Percentiles rank a stretch among this genome's conserved stretches.
phyloP scores from a whole-genome alignment of 35 echinoderm and acorn worm genomes.

The Heliocidaris tuberculata region DNA sequence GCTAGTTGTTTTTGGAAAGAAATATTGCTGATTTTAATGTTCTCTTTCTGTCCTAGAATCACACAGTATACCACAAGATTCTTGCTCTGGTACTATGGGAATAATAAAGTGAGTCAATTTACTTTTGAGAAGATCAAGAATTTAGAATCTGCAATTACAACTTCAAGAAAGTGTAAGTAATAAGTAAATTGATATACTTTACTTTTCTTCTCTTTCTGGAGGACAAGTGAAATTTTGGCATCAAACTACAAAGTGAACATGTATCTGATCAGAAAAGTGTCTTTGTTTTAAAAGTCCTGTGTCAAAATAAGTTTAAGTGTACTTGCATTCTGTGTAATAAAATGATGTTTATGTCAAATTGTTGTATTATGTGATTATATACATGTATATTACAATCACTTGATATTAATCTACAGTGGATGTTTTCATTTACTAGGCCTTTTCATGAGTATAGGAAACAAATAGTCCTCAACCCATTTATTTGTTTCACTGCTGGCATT shows the following conservation, averaged over 20 bases:
- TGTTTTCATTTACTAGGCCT: too few species aligned
- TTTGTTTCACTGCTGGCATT: too few species aligned
- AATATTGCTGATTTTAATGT: too few species aligned
- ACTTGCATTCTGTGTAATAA: background rate
- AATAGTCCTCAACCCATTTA: too few species aligned
- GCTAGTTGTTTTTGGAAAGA: too few species aligned
- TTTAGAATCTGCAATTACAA: slow-evolving; percentile 48
- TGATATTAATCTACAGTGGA: too few species aligned
- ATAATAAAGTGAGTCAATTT: background rate
- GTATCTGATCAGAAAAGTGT: background rate
- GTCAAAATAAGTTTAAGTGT: background rate
- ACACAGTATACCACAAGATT: slow-evolving; percentile 57
- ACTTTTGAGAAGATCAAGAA: slow-evolving; percentile 46
- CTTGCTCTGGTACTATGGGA: slow-evolving; percentile 53
- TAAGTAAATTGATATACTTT: background rate
- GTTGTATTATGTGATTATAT: background rate
- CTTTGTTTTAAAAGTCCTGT: background rate
- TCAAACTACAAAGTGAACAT: background rate
- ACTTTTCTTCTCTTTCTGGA: too few species aligned
- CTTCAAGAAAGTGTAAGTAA: slow-evolving; percentile 57
- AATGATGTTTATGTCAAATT: background rate
- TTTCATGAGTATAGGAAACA: too few species aligned
- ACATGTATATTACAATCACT: background rate
- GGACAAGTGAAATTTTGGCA: background rate
- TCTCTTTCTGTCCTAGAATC: background rate